phyloP scores from a whole-genome alignment of 2,113 vertebrate genomes.

The Pluvianellus socialis region DNA sequence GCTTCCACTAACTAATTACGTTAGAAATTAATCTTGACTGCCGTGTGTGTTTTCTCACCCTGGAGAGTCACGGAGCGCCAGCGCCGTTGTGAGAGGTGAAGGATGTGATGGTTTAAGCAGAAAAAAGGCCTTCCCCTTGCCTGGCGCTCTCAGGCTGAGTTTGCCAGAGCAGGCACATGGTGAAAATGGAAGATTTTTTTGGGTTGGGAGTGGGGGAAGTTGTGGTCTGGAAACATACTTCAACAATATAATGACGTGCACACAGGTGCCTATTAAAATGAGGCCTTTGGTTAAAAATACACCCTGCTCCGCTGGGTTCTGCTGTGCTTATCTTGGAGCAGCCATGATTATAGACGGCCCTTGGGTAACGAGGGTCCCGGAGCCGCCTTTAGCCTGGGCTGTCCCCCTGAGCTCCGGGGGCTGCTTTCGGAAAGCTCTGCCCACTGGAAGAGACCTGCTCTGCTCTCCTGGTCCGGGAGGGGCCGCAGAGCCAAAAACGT shows the following conservation, averaged over 20 bases:
- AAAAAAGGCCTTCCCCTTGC: not conserved
- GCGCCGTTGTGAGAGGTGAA: accelerated
- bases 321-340: not conserved
- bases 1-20: not conserved
- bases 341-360: accelerated
- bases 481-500: accelerated
- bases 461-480: accelerated
- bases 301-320: not conserved
- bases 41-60: accelerated
- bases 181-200: not conserved
- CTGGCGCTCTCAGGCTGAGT: not conserved
- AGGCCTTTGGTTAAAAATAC: not conserved
- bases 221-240: not conserved
- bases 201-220: not conserved
- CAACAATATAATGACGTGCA: accelerated
- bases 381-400: not conserved
- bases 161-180: not conserved
- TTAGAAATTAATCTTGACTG: not conserved
- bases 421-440: not conserved
- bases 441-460: not conserved
- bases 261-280: not conserved
- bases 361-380: accelerated
- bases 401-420: accelerated
- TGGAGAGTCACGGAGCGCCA: accelerated
- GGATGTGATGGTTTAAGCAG: not conserved